These are phyloP conservation scores for Fringilla coelebs DNA, from an alignment of 2,797 vertebrate genomes.

Conservation along the genomic window DNA sequence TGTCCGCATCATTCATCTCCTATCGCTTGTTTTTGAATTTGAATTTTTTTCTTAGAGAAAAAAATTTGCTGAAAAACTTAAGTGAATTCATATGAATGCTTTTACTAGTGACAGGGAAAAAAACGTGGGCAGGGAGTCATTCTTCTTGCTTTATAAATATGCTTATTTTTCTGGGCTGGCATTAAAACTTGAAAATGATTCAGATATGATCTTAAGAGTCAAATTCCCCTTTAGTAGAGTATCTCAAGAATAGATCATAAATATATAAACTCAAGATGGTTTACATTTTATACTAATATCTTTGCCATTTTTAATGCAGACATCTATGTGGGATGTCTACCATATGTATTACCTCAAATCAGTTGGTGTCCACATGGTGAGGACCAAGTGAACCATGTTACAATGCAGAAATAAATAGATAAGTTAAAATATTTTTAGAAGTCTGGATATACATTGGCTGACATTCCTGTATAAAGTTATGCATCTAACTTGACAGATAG, in stretches of 20 bases:
- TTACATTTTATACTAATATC: constrained; percentile 45
- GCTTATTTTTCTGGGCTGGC: background rate
- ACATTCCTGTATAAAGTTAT: background rate
- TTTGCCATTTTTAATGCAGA: constrained; percentile 32
- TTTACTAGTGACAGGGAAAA: background rate
- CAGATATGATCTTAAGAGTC: background rate
- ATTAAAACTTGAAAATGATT: background rate
- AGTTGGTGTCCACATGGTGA: constrained; percentile 52
- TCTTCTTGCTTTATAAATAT: background rate
- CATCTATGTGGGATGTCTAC: constrained; percentile 23
- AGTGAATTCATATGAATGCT: background rate
- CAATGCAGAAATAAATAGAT: background rate
- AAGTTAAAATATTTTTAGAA: background rate
- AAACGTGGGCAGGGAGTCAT: background rate
- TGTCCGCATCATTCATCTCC: background rate
- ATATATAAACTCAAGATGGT: constrained; percentile 38
- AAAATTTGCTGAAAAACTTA: background rate
- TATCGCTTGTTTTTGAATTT: background rate
- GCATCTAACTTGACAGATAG: background rate
- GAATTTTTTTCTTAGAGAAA: background rate
- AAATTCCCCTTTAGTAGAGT: background rate
- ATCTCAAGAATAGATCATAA: background rate
- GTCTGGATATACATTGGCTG: background rate
- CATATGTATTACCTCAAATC: constrained; percentile 35
- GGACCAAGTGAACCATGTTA: background rate